Evolutionary conservation across 2,797 vertebrate species (phyloP), one percentile per base, ranked within the genome.

Genomic region (Megalops cyprinoides): DNA sequence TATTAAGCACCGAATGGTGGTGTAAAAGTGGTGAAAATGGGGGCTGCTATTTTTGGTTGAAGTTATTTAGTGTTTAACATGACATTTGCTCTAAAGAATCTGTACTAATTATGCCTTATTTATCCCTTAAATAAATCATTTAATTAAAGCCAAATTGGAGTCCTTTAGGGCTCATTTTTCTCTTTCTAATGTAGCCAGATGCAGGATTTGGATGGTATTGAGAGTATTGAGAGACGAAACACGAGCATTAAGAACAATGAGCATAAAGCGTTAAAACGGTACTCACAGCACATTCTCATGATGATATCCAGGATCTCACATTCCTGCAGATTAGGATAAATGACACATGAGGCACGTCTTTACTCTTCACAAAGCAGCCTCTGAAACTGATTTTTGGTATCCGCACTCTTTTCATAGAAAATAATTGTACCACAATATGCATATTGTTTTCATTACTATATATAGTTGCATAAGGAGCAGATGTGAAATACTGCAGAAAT

Each of bases 271-370:
- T 60, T 58, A 4, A 37, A 0, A 39, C 71, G 37, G 76, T 87
- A 98, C 98, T 99, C 90, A 99, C 98, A 99, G 92, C 98, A 99
- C 94, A 99, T 98, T 88, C 95, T 98, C 97, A 98, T 99, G 88
- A 99, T 98, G 91, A 99, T 98, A 87, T 99, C 97, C 94, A 99
- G 91, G 86, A 99, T 97, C 92, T 99, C 98, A 86, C 98, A 99
- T 85, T 99, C 98, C 98, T 99, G 87, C 37, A 82, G 82, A 79
- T 0, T 73, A 85, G 83, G 81, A 82, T 4, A 71, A 71, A 44
- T n/a, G 8, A 44, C 3, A 71, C 39, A 42, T 42, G 37, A 20
- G n/a, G 67, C 5, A 71, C 18, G 67, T 42, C 18, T 44, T 69
- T 69, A 69, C 39, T 71, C 20, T 44, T 14, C 39, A 42, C 39